Evolutionary conservation across 2,797 vertebrate genomes (phyloP).

Genomic region (Scarus forsteni): DNA sequence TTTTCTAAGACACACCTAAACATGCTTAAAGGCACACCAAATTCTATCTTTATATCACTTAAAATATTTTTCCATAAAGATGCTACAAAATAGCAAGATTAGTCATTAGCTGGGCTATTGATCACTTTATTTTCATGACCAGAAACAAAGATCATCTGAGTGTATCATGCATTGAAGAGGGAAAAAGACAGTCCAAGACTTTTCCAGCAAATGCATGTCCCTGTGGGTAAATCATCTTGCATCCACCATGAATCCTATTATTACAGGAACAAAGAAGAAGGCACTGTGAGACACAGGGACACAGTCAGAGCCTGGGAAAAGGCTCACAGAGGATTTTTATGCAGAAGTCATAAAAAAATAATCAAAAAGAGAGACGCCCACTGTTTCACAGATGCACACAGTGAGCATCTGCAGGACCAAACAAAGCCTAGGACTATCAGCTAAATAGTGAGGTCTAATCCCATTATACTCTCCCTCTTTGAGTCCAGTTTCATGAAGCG

Average conservation of each 20-base stretch:
- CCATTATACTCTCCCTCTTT: conserved; percentile 57
- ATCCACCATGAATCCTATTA: conserved; percentile 3
- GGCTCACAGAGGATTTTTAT: conserved; percentile 42
- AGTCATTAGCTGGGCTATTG: no score
- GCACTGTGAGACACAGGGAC: not conserved
- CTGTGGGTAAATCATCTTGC: not conserved
- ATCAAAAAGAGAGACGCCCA: conserved; percentile 21
- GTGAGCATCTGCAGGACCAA: conserved; percentile 38
- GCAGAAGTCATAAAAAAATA: conserved; percentile 54
- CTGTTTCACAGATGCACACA: conserved; percentile 49
- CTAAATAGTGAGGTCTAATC: conserved; percentile 60
- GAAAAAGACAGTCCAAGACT: not conserved
- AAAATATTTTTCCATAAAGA: no score
- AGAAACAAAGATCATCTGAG: no score
- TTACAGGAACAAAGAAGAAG: not conserved
- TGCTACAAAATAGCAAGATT: no score
- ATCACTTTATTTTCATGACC: no score
- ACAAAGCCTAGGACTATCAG: conserved; percentile 61
- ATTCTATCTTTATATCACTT: no score
- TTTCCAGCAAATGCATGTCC: not conserved
- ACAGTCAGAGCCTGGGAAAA: conserved; percentile 10
- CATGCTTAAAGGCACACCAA: no score
- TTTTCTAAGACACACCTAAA: no score
- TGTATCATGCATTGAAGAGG: no score
- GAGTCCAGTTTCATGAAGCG: conserved; percentile 37